Evolutionary conservation across 2,113 vertebrate genomes (phyloP).

Genomic region (Ibidorhyncha struthersii): DNA sequence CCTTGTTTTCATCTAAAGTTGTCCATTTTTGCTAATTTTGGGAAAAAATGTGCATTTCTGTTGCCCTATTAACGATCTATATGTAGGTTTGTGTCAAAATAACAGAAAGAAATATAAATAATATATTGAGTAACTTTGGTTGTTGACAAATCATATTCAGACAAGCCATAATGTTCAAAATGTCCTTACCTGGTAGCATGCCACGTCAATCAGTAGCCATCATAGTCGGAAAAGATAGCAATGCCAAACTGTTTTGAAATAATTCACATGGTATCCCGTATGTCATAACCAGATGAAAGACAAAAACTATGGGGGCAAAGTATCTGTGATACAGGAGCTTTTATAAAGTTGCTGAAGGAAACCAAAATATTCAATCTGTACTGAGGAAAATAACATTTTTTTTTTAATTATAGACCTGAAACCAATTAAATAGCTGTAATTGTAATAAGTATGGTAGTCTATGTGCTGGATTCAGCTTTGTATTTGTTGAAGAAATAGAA

Average conservation of each 20-base stretch:
- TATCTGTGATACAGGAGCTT: neutral
- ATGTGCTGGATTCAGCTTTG: neutral
- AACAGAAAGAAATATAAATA: neutral
- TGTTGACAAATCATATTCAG: neutral
- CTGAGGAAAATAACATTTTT: neutral
- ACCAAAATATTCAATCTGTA: neutral
- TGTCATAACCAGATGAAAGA: neutral
- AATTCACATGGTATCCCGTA: neutral
- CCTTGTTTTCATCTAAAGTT: neutral
- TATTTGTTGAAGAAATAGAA: neutral
- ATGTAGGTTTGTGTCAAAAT: neutral
- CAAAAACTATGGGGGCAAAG: neutral
- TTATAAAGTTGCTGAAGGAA: neutral
- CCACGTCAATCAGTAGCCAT: neutral
- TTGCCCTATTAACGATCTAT: neutral
- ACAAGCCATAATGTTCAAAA: neutral
- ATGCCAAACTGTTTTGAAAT: neutral
- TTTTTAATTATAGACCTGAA: neutral
- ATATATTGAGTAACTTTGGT: neutral
- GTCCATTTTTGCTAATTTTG: neutral
- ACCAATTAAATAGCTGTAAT: neutral
- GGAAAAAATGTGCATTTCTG: too few relatives aligned
- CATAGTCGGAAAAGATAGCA: neutral
- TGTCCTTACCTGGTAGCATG: neutral
- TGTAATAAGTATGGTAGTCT: neutral